Evolutionary conservation across 2,113 vertebrate genomes (phyloP), one percentile per base, ranked within the genome.

Genomic region (Hypocryptadius cinnamomeus): DNA sequence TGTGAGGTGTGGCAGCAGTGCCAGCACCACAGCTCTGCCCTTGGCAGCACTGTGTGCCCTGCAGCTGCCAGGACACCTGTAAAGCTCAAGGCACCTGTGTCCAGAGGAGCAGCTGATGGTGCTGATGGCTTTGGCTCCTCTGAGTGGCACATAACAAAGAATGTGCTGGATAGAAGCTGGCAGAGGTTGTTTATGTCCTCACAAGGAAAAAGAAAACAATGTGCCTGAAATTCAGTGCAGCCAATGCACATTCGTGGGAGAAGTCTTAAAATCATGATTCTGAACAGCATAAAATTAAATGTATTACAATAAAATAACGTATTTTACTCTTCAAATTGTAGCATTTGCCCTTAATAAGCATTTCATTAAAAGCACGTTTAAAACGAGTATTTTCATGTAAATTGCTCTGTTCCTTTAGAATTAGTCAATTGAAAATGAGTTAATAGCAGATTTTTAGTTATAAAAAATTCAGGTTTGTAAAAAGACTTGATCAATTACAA

Each of bases 321-420:
- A 54, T 71, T 85, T 79, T 45, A n/a, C 25, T 87, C 44, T 61
- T 85, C 31, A 85, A 80, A 91, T 86, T 79, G 69, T 20, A 65
- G 73, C 59, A 14, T 23, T 90, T 89, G 77, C 89, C 93, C 91
- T 93, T 87, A 81, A 93, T 74, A 92, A 93, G 53, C 35, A 63
- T 86, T 81, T 86, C 28, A 77, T 71, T 6, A 94, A 73, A 90
- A 86, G 24, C 61, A 56, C 23, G 71, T 71, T 85, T 82, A 72
- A 91, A 96, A 65, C 30, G 2, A 91, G 68, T 61, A 71, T 91
- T 95, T 95, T 82, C 6, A 87, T 76, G 89, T 74, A 89, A 93
- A 93, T 91, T 80, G 8, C 17, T 66, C n/a, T 10, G 3, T 27
- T 91, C n/a, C 45, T 69, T 79, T 78, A 87, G 74, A 89, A 87